Base-by-base conservation (phyloP, 1,140 invertebrate genomes). In the Sinella curviseta region DNA sequence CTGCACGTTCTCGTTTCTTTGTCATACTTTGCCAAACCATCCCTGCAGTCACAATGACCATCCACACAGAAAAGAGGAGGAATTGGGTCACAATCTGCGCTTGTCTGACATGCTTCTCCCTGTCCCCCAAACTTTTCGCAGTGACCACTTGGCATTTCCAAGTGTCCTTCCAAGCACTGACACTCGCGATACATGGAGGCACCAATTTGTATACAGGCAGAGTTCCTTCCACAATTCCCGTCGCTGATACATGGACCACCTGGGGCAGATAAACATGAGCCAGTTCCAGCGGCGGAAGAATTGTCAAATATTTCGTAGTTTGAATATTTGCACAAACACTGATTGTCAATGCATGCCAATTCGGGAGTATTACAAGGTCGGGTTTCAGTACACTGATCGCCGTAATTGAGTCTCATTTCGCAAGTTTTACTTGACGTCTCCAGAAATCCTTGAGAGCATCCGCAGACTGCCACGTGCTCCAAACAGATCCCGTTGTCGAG, bases 21-120 rank as follows among this genome's bases (percentile, higher is more conserved):
- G 39, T 80, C 76, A 57, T 74, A 80, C 17, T 57, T 67, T 77
- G 60, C 70, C 8, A 80, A 33, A 0, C 31, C 31, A 20, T 80
- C 79, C 35, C 31, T 36, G 34, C 79, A 80, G 35, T 77, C 76
- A 65, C 79, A 80, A 33, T 36, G 26, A 77, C 65, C 55, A 12
- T 77, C 79, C 26, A 77, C 76, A 48, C 79, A 80, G 24, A 80
- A 57, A 14, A 80, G 36, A 26, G 76, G 76, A 30, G 76, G 28
- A 4, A 80, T 74, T 3, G 75, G 79, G 33, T 80, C 79, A 35
- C 79, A 80, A n/a, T 80, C 79, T 34, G 35, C 65, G 55, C n/a
- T 74, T 0, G 16, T 35, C 36, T 74, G 65, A 33, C 79, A 80
- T 33, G 26, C 14, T 16, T 36, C 65, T 16, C 75, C 75, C 30